Conservation (phyloP, 2,113 vertebrate genomes). For the Zeus faber region DNA sequence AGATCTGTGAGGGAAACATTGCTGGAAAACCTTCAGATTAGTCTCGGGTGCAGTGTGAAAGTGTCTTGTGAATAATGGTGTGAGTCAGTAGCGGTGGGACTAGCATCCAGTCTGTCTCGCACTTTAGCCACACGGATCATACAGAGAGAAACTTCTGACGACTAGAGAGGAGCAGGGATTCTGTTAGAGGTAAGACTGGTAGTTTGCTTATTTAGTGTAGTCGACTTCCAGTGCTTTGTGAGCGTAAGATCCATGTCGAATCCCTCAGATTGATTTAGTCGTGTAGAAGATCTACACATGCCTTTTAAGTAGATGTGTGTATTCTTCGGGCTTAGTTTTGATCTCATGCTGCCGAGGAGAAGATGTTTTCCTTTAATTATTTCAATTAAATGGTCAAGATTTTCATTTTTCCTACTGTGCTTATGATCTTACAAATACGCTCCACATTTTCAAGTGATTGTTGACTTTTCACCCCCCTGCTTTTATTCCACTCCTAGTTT, state of each 20-base stretch:
- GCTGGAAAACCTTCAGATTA: slow-evolving; percentile 16
- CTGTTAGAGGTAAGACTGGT: slow-evolving; percentile 55
- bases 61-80: neutral
- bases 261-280: slow-evolving; percentile 50
- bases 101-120: slow-evolving; percentile 18
- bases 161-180: slow-evolving; percentile 29
- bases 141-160: slow-evolving; percentile 27
- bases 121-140: slow-evolving; percentile 29
- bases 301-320: slow-evolving; percentile 60
- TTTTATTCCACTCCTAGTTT: slow-evolving; percentile 40
- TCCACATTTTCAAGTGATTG: neutral
- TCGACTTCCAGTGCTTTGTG: slow-evolving; percentile 38
- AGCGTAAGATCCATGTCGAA: slow-evolving; percentile 65
- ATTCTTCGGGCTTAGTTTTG: slow-evolving; percentile 57
- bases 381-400: slow-evolving; percentile 46
- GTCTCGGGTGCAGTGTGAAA: slow-evolving; percentile 28
- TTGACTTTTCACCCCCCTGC: neutral
- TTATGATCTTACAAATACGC: slow-evolving; percentile 43
- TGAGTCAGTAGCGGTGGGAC: neutral
- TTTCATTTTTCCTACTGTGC: slow-evolving; percentile 50
- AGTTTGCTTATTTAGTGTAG: slow-evolving; percentile 27
- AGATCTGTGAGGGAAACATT: slow-evolving; percentile 14
- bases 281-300: slow-evolving; percentile 60
- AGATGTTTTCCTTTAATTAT: slow-evolving; percentile 63
- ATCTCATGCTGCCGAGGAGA: slow-evolving; percentile 56